Evolutionary conservation across 23 tunicate genomes (phyloP), one percentile per base, ranked within the genome.

Genomic region (Halocynthia roretzi): DNA sequence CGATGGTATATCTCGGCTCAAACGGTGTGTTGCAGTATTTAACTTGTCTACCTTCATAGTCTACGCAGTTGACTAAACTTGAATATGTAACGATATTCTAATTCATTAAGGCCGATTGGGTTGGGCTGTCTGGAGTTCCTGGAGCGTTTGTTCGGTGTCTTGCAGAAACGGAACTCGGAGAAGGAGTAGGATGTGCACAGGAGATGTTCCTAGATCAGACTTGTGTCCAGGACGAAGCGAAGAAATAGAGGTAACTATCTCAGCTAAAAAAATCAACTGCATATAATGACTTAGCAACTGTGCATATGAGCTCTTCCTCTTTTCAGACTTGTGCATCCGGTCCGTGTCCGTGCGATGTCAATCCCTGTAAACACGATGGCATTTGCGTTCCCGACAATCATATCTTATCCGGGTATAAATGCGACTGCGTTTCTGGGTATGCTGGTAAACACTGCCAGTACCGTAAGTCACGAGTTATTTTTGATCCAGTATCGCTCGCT

Each of bases 301-400:
- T 44, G 20, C 56, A n/a, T 40, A 5, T 58, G 14, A 17, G 5
- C 22, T 14, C 50, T 78, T 15, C 1, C 17, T 66, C 0, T 12
- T 44, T 75, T 12, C 66, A 89, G 96, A 64, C 48, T 10, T 89
- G 96, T 76, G 55, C 65, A 23, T 44, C 55, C 14, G 96, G 85
- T 7, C 20, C 78, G 31, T 89, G 96, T 55, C 96, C 96, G 0
- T 89, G 96, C 71, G 83, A 76, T 70, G 62, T 62, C 53, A 83
- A 67, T 21, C 98, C 98, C 12, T 93, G 98, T 75, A 78, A 62
- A 17, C 87, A 93, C 54, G 90, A 85, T 5, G 98, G 98, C 7
- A 48, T 40, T 7, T 93, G 98, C 82, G 52, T 68, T 31, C 75
- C 80, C 10, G 83, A 71, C 61, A 76, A 71, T 20, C 49, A 74